A percentile compares a stretch with the other conserved stretches of the same genome.
Evolutionary conservation across 1,140 invertebrate genomes (phyloP).

Genomic region (Bradynema listronoti): DNA sequence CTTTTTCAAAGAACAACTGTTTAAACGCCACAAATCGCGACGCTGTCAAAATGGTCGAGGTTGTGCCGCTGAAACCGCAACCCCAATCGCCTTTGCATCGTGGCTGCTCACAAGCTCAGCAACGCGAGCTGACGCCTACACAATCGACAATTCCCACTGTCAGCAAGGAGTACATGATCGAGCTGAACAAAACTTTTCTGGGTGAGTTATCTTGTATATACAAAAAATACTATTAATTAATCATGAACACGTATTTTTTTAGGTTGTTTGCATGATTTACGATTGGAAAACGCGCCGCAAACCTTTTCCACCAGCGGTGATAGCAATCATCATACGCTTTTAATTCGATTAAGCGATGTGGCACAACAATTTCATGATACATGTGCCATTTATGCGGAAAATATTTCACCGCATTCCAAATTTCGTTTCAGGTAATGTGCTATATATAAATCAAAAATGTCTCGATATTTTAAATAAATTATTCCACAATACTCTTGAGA

Average conservation of each 20-base stretch:
- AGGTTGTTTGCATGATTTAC: constrained; percentile 42
- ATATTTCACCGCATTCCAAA: constrained; percentile 57
- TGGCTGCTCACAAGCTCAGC: constrained; percentile 4
- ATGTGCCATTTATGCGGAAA: constrained; percentile 55
- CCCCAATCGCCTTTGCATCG: not conserved
- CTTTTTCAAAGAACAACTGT: constrained; percentile 4
- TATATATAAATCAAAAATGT: constrained; percentile 5
- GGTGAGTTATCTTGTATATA: constrained; percentile 11
- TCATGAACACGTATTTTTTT: not conserved
- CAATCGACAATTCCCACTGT: constrained; percentile 29
- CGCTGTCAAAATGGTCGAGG: not conserved
- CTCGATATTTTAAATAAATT: not conserved
- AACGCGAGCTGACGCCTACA: constrained; percentile 16
- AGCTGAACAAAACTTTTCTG: constrained; percentile 42
- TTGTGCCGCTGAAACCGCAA: not conserved
- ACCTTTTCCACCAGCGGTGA: constrained; percentile 8
- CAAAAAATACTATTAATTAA: constrained; percentile 9
- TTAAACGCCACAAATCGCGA: not conserved
- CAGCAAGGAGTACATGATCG: constrained; percentile 44
- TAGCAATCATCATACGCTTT: constrained; percentile 4
- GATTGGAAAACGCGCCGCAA: constrained; percentile 12
- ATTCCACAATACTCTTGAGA: not conserved
- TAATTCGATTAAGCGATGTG: constrained; percentile 45
- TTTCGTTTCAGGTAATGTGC: constrained; percentile 48
- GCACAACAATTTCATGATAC: constrained; percentile 51